A percentile compares a stretch with the other conserved stretches of the same genome.
phyloP scores from a whole-genome alignment of 2,113 vertebrate genomes.

The Chaetura pelagica region DNA sequence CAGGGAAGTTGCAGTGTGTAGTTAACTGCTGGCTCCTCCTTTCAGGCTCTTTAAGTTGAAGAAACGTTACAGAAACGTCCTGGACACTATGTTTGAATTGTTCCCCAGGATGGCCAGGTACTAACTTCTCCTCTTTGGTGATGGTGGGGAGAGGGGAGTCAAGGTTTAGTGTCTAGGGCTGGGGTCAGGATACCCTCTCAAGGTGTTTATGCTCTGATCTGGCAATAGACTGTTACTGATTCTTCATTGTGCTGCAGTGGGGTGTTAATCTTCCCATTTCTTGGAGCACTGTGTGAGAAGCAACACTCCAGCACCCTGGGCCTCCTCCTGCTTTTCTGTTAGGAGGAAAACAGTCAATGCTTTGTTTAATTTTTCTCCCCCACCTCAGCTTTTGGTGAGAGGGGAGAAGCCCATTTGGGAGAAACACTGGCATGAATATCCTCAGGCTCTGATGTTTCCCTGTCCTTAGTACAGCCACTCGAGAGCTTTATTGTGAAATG shows the following conservation, averaged over 20 bases:
- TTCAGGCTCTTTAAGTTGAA: constrained; percentile 95
- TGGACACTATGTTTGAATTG: constrained; percentile 98
- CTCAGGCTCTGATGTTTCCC: not conserved
- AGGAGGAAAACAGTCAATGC: not conserved
- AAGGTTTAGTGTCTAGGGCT: not conserved
- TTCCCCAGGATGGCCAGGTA: constrained; percentile 97
- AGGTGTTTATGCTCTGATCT: not conserved
- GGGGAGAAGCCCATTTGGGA: not conserved
- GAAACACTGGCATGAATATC: accelerated
- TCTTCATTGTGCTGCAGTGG: not conserved
- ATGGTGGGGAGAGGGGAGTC: not conserved
- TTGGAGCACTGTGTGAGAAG: not conserved
- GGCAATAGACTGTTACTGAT: not conserved
- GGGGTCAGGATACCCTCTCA: not conserved
- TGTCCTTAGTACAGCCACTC: not conserved
- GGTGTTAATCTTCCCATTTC: not conserved
- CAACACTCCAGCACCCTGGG: not conserved
- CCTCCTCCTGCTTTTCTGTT: not conserved
- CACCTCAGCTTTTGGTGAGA: not conserved
- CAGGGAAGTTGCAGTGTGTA: not conserved
- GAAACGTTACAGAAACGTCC: constrained; percentile 92
- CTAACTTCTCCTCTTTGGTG: not conserved
- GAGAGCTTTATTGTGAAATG: not conserved
- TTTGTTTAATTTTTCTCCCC: not conserved
- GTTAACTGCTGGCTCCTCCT: not conserved